Percentiles rank a stretch among this genome's conserved stretches.
Evolutionary conservation across 2,797 vertebrate genomes (phyloP).

Genomic region (Dermochelys coriacea): DNA sequence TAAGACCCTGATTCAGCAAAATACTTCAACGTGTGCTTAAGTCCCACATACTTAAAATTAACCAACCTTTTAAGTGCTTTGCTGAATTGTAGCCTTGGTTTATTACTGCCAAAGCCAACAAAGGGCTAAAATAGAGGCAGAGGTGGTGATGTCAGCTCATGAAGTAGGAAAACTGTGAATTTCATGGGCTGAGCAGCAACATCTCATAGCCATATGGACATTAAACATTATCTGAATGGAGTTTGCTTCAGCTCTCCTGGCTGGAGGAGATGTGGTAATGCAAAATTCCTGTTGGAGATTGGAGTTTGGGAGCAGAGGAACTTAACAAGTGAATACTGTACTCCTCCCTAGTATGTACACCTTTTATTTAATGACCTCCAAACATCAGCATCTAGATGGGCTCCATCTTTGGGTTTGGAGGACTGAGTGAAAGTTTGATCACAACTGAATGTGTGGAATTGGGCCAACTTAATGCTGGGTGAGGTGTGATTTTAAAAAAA

Average conservation of each 20-base stretch:
- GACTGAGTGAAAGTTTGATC: not conserved
- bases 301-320: not conserved
- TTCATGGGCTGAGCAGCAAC: not conserved
- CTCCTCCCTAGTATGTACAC: not conserved
- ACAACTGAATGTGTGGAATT: not conserved
- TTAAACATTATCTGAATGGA: not conserved
- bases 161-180: not conserved
- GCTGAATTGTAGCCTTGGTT: not conserved
- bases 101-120: not conserved
- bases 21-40: not conserved
- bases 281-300: fast-evolving
- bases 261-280: fast-evolving
- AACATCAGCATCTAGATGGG: fast-evolving
- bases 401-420: not conserved
- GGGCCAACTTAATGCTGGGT: constrained; percentile 19
- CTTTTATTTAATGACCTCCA: not conserved
- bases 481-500: not conserved
- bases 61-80: not conserved
- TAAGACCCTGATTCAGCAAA: not conserved
- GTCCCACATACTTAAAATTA: not conserved
- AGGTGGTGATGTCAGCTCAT: not conserved
- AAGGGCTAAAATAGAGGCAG: not conserved
- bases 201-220: not conserved
- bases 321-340: not conserved
- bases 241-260: not conserved